These are phyloP conservation scores for Clarias macrocephalus DNA, from an alignment of 2,113 vertebrate genomes.

Conservation along the genomic window DNA sequence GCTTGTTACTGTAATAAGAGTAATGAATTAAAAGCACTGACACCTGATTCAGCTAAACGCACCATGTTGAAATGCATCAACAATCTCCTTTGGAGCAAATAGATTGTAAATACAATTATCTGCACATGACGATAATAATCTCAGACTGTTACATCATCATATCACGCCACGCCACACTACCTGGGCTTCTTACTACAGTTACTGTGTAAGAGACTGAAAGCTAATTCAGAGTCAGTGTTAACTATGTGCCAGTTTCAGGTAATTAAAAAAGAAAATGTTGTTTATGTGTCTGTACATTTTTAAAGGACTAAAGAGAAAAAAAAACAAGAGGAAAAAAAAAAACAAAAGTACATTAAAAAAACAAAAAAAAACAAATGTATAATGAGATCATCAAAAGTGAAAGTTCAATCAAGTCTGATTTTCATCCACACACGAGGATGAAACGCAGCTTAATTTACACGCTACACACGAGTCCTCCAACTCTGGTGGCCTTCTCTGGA, in stretches of 20 bases:
- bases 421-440: constrained; percentile 12
- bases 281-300: neutral
- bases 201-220: neutral
- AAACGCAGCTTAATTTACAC: constrained; percentile 34
- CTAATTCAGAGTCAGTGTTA: neutral
- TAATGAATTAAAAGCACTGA: neutral
- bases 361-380: too few relatives aligned
- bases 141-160: too few relatives aligned
- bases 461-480: constrained; percentile 33
- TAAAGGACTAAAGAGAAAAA: neutral
- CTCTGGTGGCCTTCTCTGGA: constrained; percentile 31
- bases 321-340: neutral
- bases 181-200: neutral
- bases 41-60: neutral
- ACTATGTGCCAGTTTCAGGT: too few relatives aligned
- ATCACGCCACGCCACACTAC: neutral
- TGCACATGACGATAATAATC: neutral
- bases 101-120: neutral
- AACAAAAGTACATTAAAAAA: neutral
- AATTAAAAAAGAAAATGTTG: neutral
- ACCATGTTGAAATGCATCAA: too few relatives aligned
- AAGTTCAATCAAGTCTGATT: neutral
- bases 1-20: neutral
- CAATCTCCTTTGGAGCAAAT: too few relatives aligned
- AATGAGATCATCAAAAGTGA: neutral